These are phyloP conservation scores for Arothron firmamentum DNA, from an alignment of 2,113 vertebrate species.

Conservation along the genomic window DNA sequence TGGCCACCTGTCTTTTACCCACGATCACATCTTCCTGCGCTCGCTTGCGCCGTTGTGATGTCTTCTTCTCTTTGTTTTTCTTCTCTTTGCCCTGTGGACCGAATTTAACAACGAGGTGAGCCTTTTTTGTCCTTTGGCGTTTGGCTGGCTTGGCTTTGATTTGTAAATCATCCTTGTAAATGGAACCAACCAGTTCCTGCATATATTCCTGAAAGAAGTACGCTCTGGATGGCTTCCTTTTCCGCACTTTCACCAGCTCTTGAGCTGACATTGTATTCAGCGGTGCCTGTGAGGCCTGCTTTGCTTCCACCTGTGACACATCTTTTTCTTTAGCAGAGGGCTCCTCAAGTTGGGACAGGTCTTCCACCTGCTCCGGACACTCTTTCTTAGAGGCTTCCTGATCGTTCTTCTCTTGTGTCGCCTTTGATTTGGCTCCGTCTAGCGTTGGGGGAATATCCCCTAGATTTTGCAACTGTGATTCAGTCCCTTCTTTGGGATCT, in stretches of 20 bases:
- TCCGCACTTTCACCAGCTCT: conserved; percentile 68
- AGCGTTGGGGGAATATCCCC: conserved; percentile 13
- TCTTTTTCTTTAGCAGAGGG: conserved; percentile 14
- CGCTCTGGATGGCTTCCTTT: conserved; percentile 56
- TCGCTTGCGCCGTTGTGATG: conserved; percentile 30
- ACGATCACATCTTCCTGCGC: conserved; percentile 21
- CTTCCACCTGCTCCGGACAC: conserved; percentile 2
- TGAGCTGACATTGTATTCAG: conserved; percentile 67
- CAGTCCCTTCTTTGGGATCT: conserved; percentile 14
- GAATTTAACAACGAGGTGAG: conserved; percentile 67
- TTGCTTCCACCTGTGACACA: conserved; percentile 13
- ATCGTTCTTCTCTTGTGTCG: conserved; percentile 9
- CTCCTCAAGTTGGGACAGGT: not conserved
- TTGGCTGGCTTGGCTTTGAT: conserved; percentile 49
- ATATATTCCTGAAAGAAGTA: conserved; percentile 60
- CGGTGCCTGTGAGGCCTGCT: conserved; percentile 26
- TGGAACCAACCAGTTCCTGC: conserved; percentile 45
- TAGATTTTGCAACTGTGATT: conserved; percentile 23
- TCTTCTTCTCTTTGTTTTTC: conserved; percentile 58
- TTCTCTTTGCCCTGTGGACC: conserved; percentile 61
- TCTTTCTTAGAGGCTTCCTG: conserved; percentile 1
- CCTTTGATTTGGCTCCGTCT: conserved; percentile 1
- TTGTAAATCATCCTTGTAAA: conserved; percentile 47
- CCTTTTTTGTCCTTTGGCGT: conserved; percentile 56
- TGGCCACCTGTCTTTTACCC: conserved; percentile 9